Base-by-base conservation (phyloP, 2,113 vertebrate genomes). In the Hipposideros armiger region DNA sequence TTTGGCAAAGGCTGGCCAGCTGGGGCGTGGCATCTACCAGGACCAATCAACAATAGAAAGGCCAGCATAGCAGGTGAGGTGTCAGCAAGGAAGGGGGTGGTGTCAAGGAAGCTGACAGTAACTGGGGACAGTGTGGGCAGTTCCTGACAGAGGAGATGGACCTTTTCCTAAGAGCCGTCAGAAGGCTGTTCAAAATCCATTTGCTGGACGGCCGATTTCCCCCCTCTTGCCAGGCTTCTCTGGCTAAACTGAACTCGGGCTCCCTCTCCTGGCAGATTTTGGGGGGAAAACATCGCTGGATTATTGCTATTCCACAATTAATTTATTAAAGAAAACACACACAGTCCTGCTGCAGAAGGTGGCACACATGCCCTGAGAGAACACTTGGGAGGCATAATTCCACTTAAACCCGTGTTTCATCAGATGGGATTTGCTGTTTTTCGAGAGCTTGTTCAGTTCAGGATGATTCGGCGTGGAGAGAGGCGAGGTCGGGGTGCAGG, bases 221-320 rank as follows among this genome's bases (percentile, higher is more conserved):
- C 10, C 22, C 13, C 7, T 0, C 10, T 4, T 30, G 47, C 36
- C 73, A 8, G 45, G 82, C 42, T 60, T 45, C 42, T 54, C 50
- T 3, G 47, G 13, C 47, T 50, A 50, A 50, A 1, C 52, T 67
- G n/a, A 26, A 67, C 72, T 32, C 6, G 58, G 73, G 72, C 82
- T 90, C 95, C 95, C 85, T 77, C 95, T 95, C 19, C 67, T 91
- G 96, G 82, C 50, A 54, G 78, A 32, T 20, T 64, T 47, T 47
- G 19, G 1, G 1, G 11, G 30, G 8, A 24, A 42, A 77, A 28
- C 22, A 15, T 19, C 66, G 76, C 9, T 3, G 56, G 28, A 30
- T 90, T 16, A 22, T 28, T 47, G 52, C 45, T 62, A 0, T 14
- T 32, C 9, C 50, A 24, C 32, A 50, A 0, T 24, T 56, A 64